Evolutionary conservation across 2,888 invertebrate genomes (phyloP).

Genomic region (Piscicola geometra): DNA sequence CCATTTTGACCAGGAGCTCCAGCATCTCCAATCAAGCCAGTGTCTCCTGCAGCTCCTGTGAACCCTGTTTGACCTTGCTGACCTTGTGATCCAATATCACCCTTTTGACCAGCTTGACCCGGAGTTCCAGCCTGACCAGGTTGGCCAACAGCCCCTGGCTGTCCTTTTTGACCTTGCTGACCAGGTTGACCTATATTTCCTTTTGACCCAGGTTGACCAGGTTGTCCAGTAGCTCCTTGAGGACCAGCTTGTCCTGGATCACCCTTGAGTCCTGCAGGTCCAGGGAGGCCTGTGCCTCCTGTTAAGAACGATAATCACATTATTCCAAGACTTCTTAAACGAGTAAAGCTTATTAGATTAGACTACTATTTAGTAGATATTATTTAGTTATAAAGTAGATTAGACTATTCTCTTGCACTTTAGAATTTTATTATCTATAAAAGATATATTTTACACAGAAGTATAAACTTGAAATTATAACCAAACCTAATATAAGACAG

Average conservation of each 20-base stretch:
- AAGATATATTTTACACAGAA: no score
- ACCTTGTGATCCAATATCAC: slow-evolving; percentile 36
- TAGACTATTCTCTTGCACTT: no score
- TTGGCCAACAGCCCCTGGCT: slow-evolving; percentile 24
- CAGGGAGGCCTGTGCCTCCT: slow-evolving; percentile 32
- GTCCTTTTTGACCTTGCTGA: slow-evolving; percentile 35
- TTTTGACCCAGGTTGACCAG: slow-evolving; percentile 34
- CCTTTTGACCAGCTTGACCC: slow-evolving; percentile 23
- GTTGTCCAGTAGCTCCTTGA: slow-evolving; percentile 31
- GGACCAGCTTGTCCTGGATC: slow-evolving; percentile 28
- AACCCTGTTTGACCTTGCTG: slow-evolving; percentile 17
- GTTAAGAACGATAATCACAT: not conserved
- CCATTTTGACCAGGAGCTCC: slow-evolving; percentile 9
- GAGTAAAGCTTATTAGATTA: no score
- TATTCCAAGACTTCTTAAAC: no score
- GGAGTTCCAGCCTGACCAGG: slow-evolving; percentile 6
- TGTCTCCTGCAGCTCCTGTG: slow-evolving; percentile 41
- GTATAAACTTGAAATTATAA: no score
- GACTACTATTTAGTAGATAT: no score
- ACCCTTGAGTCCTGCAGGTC: slow-evolving; percentile 21
- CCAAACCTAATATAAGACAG: no score
- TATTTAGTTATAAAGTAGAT: no score
- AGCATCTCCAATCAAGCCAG: slow-evolving; percentile 25
- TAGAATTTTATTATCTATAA: no score
- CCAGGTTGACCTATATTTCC: slow-evolving; percentile 38